These are phyloP conservation scores for Hydrophis major DNA, from an alignment of 2,797 vertebrate genomes.

Conservation along the genomic window DNA sequence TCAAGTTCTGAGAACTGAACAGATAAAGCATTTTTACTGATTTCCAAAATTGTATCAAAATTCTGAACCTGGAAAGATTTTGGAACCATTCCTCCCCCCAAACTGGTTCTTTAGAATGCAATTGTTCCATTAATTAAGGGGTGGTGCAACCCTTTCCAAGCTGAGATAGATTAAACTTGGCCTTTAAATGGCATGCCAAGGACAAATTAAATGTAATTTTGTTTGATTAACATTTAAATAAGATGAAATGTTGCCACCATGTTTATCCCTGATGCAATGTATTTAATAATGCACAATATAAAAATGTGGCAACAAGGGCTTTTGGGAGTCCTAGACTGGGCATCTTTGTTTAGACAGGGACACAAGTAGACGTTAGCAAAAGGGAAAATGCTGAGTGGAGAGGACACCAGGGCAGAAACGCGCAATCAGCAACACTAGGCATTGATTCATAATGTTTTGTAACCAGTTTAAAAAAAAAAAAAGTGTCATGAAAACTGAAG, in stretches of 20 bases:
- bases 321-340: neutral
- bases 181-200: neutral
- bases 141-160: neutral
- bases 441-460: constrained; percentile 21
- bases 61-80: neutral
- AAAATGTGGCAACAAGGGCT: neutral
- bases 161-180: neutral
- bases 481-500: constrained; percentile 31
- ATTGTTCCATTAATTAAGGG: neutral
- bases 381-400: neutral
- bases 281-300: neutral
- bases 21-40: neutral
- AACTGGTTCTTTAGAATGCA: neutral
- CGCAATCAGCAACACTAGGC: constrained; percentile 19
- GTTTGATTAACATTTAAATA: neutral
- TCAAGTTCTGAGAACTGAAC: neutral
- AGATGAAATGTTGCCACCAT: neutral
- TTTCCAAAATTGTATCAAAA: neutral
- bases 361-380: neutral
- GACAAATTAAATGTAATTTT: neutral
- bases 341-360: neutral
- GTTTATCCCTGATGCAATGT: neutral
- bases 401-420: neutral
- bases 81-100: neutral
- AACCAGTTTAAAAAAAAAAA: constrained; percentile 16